Conservation (phyloP, 2,888 invertebrate species). For the Liodrosophila aerea region DNA sequence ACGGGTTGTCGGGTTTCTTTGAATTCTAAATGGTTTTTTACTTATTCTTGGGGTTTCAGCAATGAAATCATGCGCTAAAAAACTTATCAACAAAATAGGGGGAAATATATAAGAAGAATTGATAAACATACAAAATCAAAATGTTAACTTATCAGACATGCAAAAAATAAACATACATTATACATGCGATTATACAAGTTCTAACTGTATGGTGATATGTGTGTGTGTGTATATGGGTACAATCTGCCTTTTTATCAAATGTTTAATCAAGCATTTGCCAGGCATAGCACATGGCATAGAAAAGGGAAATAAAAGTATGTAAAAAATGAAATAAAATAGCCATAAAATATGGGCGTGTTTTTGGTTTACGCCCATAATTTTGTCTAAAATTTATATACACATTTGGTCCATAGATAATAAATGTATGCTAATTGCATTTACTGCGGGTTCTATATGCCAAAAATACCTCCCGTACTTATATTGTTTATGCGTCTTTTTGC, state of each 20-base stretch:
- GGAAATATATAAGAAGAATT: constrained; percentile 29
- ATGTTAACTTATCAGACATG: constrained; percentile 41
- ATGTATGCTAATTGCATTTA: constrained; percentile 60
- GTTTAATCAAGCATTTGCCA: constrained; percentile 56
- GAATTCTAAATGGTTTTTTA: constrained; percentile 7
- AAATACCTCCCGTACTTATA: constrained; percentile 2
- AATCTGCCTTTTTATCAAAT: constrained; percentile 54
- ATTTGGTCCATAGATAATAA: constrained; percentile 52
- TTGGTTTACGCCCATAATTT: constrained; percentile 35
- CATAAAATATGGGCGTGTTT: no score
- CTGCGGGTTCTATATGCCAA: constrained; percentile 35
- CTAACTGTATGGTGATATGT: not conserved
- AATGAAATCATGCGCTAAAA: constrained; percentile 57
- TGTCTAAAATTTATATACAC: constrained; percentile 22
- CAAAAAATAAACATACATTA: constrained; percentile 20
- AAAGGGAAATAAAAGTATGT: constrained; percentile 2
- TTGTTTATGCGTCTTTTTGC: constrained; percentile 10
- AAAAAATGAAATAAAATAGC: not conserved
- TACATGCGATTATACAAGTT: constrained; percentile 21
- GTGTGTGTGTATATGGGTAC: constrained; percentile 14
- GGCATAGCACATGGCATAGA: constrained; percentile 11
- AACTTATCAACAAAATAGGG: not conserved
- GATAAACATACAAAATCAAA: constrained; percentile 44
- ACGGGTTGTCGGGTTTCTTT: constrained; percentile 19
- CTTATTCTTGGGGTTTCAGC: constrained; percentile 14